Evolutionary conservation across 2,797 vertebrate species (phyloP).

Genomic region (Odontamblyopus rebecca): DNA sequence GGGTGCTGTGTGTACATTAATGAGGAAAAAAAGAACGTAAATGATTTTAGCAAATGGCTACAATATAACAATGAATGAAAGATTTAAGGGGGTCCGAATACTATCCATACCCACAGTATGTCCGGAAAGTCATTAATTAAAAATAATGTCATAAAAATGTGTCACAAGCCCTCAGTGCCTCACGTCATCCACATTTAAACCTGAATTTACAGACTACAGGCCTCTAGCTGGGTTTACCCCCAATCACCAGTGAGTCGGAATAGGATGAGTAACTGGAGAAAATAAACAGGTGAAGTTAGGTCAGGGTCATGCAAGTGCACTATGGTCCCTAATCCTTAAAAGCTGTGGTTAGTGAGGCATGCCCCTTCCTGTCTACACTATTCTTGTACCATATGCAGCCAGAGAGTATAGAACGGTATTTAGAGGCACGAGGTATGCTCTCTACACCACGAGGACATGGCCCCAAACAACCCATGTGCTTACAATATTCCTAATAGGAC

Average conservation of each 20-base stretch:
- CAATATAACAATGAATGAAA: no score
- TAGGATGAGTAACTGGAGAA: neutral
- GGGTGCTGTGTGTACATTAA: no score
- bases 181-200: neutral
- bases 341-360: conserved; percentile 1
- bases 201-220: neutral
- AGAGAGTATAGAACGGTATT: neutral
- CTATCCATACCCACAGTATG: no score
- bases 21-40: no score
- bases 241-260: neutral
- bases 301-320: neutral
- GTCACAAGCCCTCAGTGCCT: no score
- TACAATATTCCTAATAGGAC: conserved; percentile 3
- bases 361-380: neutral
- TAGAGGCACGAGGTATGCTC: conserved; percentile 4
- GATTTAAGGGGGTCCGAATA: no score
- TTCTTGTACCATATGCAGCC: conserved; percentile 27
- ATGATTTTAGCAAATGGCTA: no score
- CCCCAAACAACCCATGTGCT: conserved; percentile 19
- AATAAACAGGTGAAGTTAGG: neutral
- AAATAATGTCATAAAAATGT: no score
- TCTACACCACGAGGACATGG: neutral
- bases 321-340: neutral
- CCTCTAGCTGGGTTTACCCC: neutral
- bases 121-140: no score